Conservation (phyloP, 1,140 invertebrate genomes). For the Heliothis virescens region DNA sequence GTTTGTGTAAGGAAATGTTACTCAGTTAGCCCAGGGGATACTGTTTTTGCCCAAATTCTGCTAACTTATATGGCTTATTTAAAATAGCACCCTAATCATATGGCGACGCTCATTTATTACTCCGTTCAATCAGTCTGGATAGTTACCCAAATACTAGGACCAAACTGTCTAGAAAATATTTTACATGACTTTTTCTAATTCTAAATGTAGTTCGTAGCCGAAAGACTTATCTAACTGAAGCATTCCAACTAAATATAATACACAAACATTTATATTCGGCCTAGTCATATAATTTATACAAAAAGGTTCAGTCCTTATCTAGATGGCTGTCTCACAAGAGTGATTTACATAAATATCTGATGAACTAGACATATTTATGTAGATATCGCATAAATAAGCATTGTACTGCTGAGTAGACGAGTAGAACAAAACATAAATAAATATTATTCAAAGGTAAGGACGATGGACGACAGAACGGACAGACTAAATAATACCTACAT, state of each 20-base stretch:
- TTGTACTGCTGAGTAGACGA: not conserved
- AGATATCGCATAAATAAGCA: conserved; percentile 25
- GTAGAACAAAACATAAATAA: conserved; percentile 12
- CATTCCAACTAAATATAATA: conserved; percentile 3
- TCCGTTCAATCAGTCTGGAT: too few species aligned
- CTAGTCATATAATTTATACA: not conserved
- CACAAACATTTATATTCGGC: conserved; percentile 1
- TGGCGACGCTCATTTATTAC: too few species aligned
- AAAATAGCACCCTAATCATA: too few species aligned
- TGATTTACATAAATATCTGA: conserved; percentile 40
- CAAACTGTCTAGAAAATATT: too few species aligned
- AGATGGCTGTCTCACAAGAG: conserved; percentile 16
- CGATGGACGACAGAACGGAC: not conserved
- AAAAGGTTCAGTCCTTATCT: conserved; percentile 27
- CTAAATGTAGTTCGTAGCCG: too few species aligned
- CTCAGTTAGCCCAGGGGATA: not conserved
- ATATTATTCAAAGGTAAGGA: not conserved
- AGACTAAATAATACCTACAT: too few species aligned
- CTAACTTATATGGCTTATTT: too few species aligned
- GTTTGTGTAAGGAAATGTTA: not conserved
- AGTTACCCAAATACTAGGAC: too few species aligned
- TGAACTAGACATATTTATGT: conserved; percentile 34
- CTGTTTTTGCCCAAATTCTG: too few species aligned
- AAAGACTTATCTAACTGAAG: too few species aligned
- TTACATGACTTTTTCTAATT: too few species aligned